These are phyloP conservation scores for Polyommatus iphigenia DNA, from an alignment of 2,888 invertebrate species.

Conservation along the genomic window DNA sequence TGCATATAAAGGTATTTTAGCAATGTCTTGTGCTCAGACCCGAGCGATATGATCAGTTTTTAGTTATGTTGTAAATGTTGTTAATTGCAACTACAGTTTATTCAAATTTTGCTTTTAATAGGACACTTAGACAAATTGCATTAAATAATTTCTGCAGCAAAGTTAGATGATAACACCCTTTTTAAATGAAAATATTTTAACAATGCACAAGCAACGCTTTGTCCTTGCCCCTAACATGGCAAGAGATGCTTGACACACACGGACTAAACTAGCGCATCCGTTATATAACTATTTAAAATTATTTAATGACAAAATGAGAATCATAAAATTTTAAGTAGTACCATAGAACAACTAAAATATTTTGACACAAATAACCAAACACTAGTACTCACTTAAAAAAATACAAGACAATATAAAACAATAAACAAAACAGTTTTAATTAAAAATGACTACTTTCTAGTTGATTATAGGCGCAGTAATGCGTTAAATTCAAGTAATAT, in stretches of 20 bases:
- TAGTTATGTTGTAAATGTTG: no score
- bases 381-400: background rate
- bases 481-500: conserved; percentile 32
- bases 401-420: background rate
- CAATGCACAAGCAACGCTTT: background rate
- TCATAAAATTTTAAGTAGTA: no score
- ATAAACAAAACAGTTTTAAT: conserved; percentile 6
- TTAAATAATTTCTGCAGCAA: no score
- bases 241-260: background rate
- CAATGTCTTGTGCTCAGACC: no score
- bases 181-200: background rate
- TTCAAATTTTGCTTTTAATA: no score
- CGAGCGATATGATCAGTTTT: no score
- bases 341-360: background rate
- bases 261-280: background rate
- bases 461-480: conserved; percentile 33
- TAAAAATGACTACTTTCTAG: conserved; percentile 32
- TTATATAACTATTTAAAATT: background rate
- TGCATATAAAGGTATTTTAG: no score
- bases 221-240: background rate
- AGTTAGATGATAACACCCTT: background rate
- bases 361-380: background rate
- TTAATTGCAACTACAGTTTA: no score
- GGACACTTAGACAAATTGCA: no score
- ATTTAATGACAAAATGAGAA: no score